Evolutionary conservation across 2,113 vertebrate genomes (phyloP).

Genomic region (Athene cunicularia): DNA sequence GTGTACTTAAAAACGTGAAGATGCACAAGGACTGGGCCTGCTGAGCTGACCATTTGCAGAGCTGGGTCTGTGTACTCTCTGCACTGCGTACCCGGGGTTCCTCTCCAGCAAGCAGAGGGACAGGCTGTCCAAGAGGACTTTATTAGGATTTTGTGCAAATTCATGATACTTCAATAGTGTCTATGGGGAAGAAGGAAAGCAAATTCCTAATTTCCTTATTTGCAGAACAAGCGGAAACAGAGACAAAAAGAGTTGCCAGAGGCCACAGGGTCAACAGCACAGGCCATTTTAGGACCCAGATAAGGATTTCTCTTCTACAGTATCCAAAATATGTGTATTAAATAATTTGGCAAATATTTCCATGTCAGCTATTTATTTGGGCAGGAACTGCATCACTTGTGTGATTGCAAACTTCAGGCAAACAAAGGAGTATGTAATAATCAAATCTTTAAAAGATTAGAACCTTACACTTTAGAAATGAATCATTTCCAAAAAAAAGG

Average conservation of each 20-base stretch:
- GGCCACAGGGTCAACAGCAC: neutral
- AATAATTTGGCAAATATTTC: slow-evolving; percentile 17
- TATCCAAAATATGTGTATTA: neutral
- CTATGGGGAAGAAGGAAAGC: neutral
- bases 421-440: slow-evolving; percentile 39
- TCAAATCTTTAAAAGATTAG: slow-evolving; percentile 44
- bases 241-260: neutral
- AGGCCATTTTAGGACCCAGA: neutral
- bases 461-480: neutral
- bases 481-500: slow-evolving; percentile 48
- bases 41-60: neutral
- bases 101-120: neutral
- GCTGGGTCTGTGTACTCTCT: neutral
- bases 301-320: neutral
- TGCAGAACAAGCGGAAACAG: neutral
- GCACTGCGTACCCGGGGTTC: neutral
- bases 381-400: slow-evolving; percentile 18
- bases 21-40: neutral
- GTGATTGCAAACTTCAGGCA: neutral
- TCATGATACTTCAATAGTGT: neutral
- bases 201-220: neutral
- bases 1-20: neutral
- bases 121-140: neutral
- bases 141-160: neutral
- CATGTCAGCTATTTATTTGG: neutral